A percentile compares a stretch with the other conserved stretches of the same genome.
Conservation (phyloP, 53 echinoderm and acorn worm species). For the Temnopleurus reevesii region DNA sequence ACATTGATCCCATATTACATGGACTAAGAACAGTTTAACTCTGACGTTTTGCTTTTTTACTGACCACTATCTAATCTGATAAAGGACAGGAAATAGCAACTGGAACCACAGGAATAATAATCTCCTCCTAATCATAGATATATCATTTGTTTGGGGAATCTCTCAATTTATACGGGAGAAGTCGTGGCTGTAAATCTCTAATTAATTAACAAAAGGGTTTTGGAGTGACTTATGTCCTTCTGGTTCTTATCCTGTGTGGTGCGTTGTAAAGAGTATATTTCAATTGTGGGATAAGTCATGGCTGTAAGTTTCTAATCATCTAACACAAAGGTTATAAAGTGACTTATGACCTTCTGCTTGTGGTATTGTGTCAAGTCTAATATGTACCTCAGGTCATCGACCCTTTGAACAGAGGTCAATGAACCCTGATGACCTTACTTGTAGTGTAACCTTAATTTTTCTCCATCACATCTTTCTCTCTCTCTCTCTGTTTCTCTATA, state of each 20-base stretch:
- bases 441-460: background rate
- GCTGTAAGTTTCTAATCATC: conserved; percentile 1
- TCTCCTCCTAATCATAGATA: conserved; percentile 9
- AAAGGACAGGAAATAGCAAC: conserved; percentile 14
- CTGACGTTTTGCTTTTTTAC: background rate
- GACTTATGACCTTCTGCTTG: conserved; percentile 21
- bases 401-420: background rate
- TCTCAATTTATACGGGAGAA: no score
- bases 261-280: background rate
- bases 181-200: no score
- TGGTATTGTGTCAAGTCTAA: conserved; percentile 30
- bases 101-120: conserved; percentile 27
- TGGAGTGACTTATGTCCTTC: no score
- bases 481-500: background rate
- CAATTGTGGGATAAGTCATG: background rate
- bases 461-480: background rate
- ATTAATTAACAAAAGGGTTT: no score
- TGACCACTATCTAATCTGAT: conserved; percentile 40
- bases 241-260: background rate
- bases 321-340: background rate
- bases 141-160: background rate
- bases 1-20: no score
- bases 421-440: background rate
- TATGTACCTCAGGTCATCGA: background rate
- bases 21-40: no score